Evolutionary conservation across 2,888 invertebrate genomes (phyloP).

Genomic region (Periphyllus acericola): DNA sequence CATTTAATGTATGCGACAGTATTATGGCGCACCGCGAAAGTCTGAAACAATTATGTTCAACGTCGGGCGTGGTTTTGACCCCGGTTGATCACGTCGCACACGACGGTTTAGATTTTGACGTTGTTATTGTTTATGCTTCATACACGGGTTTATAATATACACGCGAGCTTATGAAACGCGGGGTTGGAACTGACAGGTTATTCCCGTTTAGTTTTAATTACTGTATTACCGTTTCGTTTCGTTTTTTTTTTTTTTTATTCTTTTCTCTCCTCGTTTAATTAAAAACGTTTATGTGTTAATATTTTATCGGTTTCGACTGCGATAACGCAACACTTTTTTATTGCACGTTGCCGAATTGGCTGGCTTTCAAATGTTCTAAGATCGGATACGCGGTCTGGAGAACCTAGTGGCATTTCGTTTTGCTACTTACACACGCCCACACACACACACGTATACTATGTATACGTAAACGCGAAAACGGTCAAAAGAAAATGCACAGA

Average conservation of each 20-base stretch:
- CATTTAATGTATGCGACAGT: background rate
- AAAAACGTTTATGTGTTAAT: background rate
- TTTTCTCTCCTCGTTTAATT: background rate
- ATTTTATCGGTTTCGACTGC: background rate
- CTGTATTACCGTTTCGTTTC: background rate
- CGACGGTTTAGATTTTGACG: background rate
- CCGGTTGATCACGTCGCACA: background rate
- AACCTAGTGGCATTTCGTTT: background rate
- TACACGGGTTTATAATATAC: background rate
- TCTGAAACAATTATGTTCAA: background rate
- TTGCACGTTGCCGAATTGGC: background rate
- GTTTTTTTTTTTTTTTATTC: too few species aligned
- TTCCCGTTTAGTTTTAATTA: background rate
- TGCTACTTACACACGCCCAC: background rate
- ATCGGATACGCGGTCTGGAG: background rate
- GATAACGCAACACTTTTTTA: background rate
- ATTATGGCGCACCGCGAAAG: background rate
- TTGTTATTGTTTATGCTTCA: background rate
- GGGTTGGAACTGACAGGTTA: background rate
- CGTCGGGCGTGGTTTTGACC: background rate
- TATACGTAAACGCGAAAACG: background rate
- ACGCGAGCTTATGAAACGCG: background rate
- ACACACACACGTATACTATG: background rate
- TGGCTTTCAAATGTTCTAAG: background rate
- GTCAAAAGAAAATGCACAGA: slow-evolving; percentile 5